Base-by-base conservation (phyloP, 2,113 vertebrate species). In the Sinosuthora webbiana region DNA sequence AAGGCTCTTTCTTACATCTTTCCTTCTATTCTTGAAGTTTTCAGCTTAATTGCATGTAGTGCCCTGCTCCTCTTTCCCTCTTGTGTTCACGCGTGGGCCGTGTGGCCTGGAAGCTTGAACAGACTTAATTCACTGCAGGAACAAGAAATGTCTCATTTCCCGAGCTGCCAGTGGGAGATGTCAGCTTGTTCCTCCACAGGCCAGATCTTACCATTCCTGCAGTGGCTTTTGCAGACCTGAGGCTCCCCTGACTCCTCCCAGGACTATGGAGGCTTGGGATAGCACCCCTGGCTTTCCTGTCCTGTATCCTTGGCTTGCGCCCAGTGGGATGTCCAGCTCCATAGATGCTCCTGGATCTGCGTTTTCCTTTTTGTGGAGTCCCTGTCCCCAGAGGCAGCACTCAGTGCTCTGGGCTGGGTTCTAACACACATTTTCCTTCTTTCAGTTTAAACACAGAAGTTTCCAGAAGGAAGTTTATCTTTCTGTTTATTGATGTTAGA, bases 71-170 rank as follows among this genome's bases (percentile, higher is more conserved):
- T 77, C 18, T 63, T 18, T 45, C 45, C 45, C 59, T 45, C 28
- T 37, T 23, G 1, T 15, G 14, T 42, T 83, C 24, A 4, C 10
- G 5, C 1, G 0, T 15, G 9, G 49, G 3, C 2, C 24, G 7
- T 17, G 59, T 50, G 69, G 52, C 65, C 62, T 70, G 69, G 53
- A 44, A 71, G 45, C 42, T 74, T 35, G 70, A 41, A 7, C 33
- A 47, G 42, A 45, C 33, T 19, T 41, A 20, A 13, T 41, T 80
- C 6, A 5, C 52, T 74, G 10, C 31, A n/a, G n/a, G 55, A 83
- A 6, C 25, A 28, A 23, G 24, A 11, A 74, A 30, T 14, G 25
- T 41, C 33, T 73, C 16, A 1, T 23, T 70, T 68, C 59, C 31
- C 1, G 6, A 50, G 11, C 41, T 60, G 67, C 52, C 35, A 21